phyloP scores from a whole-genome alignment of 2,797 vertebrate species.

The Ctenochaetus hawaiiensis region DNA sequence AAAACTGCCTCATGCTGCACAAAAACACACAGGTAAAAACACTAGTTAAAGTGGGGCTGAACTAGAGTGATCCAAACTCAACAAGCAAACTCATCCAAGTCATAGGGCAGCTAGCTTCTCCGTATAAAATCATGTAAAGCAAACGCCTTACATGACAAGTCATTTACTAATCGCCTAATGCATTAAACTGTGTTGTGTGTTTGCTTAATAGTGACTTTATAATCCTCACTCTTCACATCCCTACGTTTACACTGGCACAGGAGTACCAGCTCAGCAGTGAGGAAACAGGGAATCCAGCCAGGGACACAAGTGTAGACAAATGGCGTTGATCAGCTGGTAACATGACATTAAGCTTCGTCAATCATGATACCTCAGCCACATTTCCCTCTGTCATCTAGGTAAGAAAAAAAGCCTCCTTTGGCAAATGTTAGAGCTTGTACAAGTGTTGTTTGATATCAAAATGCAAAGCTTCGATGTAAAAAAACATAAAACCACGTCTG shows the following conservation, averaged over 20 bases:
- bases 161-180: constrained; percentile 59
- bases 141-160: constrained; percentile 64
- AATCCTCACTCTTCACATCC: constrained; percentile 57
- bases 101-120: constrained; percentile 41
- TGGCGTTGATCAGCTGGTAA: constrained; percentile 58
- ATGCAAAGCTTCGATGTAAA: constrained; percentile 57
- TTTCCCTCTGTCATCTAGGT: constrained; percentile 25
- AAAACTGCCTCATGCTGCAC: no score
- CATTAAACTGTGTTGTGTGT: constrained; percentile 51
- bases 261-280: constrained; percentile 40
- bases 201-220: constrained; percentile 61
- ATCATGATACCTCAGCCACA: constrained; percentile 49
- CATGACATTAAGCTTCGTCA: constrained; percentile 66
- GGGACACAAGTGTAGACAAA: constrained; percentile 44
- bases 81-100: constrained; percentile 26
- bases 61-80: constrained; percentile 20
- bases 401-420: constrained; percentile 5
- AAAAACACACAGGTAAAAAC: no score
- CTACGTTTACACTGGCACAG: constrained; percentile 41
- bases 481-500: constrained; percentile 41
- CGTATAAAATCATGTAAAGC: constrained; percentile 56
- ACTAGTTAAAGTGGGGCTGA: background rate
- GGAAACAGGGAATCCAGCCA: constrained; percentile 58
- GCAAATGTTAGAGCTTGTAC: constrained; percentile 29
- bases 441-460: constrained; percentile 59